These are phyloP conservation scores for Ahaetulla prasina DNA, from an alignment of 2,113 vertebrate species.

Conservation along the genomic window DNA sequence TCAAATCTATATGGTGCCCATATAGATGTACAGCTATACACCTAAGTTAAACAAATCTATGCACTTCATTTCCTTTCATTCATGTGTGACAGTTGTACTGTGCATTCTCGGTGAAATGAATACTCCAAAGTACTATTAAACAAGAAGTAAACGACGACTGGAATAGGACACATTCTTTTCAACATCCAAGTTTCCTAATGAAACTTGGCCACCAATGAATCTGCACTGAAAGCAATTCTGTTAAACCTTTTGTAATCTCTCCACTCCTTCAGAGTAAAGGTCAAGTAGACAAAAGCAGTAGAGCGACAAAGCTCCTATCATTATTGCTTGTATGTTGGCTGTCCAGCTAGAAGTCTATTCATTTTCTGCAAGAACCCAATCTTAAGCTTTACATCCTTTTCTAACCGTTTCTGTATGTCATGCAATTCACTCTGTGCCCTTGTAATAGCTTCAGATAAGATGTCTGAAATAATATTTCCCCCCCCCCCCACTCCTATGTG, in stretches of 20 bases:
- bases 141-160: conserved; percentile 38
- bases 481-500: conserved; percentile 69
- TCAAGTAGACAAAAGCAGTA: conserved; percentile 59
- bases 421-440: conserved; percentile 33
- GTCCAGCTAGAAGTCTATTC: conserved; percentile 46
- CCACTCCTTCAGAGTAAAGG: conserved; percentile 56
- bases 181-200: neutral
- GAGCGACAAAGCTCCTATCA: conserved; percentile 53
- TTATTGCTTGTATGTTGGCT: conserved; percentile 35
- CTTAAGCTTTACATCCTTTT: conserved; percentile 63
- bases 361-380: conserved; percentile 38
- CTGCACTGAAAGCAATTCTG: conserved; percentile 26
- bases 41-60: neutral
- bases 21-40: neutral
- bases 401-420: conserved; percentile 56
- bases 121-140: conserved; percentile 42
- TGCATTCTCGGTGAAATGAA: conserved; percentile 24
- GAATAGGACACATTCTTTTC: neutral
- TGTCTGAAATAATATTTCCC: conserved; percentile 67
- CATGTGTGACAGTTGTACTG: conserved; percentile 26
- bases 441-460: conserved; percentile 73
- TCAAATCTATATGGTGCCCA: neutral
- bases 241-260: conserved; percentile 58
- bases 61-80: conserved; percentile 4
- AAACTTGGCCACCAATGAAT: conserved; percentile 24